Base-by-base conservation (phyloP, 2,888 invertebrate genomes). In the Drosophila affinis region DNA sequence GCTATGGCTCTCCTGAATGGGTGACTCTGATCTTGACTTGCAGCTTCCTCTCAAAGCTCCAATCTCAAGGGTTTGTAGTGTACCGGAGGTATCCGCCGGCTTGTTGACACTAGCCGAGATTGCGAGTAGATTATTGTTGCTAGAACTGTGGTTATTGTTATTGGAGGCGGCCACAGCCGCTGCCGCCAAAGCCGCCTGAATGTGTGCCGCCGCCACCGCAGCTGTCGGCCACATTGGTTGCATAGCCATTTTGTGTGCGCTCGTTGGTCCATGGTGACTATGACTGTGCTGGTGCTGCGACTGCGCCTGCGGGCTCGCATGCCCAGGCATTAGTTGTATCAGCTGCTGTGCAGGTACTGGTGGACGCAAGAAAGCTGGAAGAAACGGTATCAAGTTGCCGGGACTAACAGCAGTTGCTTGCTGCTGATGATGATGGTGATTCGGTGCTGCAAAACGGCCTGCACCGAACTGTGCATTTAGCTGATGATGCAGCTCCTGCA, bases 141-240 rank as follows among this genome's bases (percentile, higher is more conserved):
- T 76, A n/a, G 58, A 61, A 17, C 51, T 73, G 14, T 49, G 54
- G 88, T 82, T 54, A 78, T 49, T 76, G 21, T 62, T 73, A 53
- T 65, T 74, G 44, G 76, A 75, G 29, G 82, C 78, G 7, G 81
- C 80, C 3, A 86, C 90, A 0, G 90, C 91, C 5, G 91, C 91
- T 18, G 90, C 92, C 1, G 91, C 91, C 12, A 92, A 76, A 2
- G 91, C 91, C 2, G 91, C 92, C 65, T 91, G 92, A 45, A 96
- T 93, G 88, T 96, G 96, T 0, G 95, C 95, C 18, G 96, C 93
- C 89, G 96, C 96, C 2, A 95, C 94, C 1, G 95, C 94, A 17
- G 95, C 94, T 60, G 95, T 94, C 3, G 91, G 89, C 91, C 92
- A 92, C 73, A 91, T 90, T 3, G 91, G 90, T 54, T 91, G 91